A percentile compares a stretch with the other conserved stretches of the same genome.
These are phyloP conservation scores for Agrochola litura DNA, from an alignment of 2,888 invertebrate genomes.

Conservation along the genomic window DNA sequence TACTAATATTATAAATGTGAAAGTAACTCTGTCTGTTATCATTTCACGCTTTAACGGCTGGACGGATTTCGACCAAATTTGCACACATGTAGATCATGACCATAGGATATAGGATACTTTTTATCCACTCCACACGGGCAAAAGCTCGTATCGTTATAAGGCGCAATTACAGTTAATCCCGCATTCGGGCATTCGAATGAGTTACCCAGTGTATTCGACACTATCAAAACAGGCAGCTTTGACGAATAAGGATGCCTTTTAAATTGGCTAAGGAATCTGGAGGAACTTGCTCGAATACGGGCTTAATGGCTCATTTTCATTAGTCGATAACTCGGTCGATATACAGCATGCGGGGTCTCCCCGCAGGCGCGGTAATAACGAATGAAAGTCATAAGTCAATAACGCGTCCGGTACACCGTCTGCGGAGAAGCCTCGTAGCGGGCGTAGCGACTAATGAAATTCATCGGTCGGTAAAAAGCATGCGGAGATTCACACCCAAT, in stretches of 20 bases:
- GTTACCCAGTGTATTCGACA: background rate
- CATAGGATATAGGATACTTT: background rate
- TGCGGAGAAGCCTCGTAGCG: background rate
- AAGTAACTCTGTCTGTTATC: background rate
- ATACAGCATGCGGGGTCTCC: background rate
- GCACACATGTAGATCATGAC: background rate
- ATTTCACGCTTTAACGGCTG: background rate
- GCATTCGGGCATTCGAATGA: background rate
- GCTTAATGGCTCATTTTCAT: no score
- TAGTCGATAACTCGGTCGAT: background rate
- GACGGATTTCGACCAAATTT: background rate
- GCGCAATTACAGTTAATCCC: background rate
- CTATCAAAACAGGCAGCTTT: background rate
- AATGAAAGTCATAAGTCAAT: background rate
- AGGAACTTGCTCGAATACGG: background rate
- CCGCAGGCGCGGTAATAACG: background rate
- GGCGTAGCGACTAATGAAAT: background rate
- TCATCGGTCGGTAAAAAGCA: background rate
- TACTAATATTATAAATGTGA: background rate
- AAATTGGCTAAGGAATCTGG: background rate
- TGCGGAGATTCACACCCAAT: no score
- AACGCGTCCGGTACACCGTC: background rate
- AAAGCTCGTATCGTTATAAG: background rate
- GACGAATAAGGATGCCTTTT: background rate
- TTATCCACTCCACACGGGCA: background rate